phyloP scores from a whole-genome alignment of 2,888 invertebrate species.

The Phengaris alcon region DNA sequence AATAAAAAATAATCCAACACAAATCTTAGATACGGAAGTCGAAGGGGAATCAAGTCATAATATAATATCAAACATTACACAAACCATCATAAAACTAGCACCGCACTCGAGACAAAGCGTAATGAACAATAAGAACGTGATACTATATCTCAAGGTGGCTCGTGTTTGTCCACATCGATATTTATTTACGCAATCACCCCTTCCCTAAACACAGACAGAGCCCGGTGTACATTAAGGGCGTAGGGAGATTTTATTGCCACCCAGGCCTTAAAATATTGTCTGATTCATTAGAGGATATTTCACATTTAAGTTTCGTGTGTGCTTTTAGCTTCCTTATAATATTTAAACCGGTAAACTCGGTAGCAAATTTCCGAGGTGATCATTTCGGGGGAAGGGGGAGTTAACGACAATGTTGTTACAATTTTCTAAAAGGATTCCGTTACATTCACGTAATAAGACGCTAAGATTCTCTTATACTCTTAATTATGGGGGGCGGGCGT shows the following conservation, averaged over 20 bases:
- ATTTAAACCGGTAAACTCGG: slow-evolving; percentile 60
- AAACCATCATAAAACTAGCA: neutral
- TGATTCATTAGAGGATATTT: slow-evolving; percentile 79
- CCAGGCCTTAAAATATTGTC: slow-evolving; percentile 78
- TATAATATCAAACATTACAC: neutral
- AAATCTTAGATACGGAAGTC: neutral
- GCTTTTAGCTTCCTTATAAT: slow-evolving; percentile 60
- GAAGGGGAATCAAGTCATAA: neutral
- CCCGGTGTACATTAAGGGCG: slow-evolving; percentile 73
- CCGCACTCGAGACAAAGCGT: slow-evolving; percentile 7
- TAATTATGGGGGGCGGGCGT: slow-evolving; percentile 68
- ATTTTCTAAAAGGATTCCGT: slow-evolving; percentile 79
- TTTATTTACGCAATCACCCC: slow-evolving; percentile 69
- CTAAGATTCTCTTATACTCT: slow-evolving; percentile 79
- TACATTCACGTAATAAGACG: slow-evolving; percentile 78
- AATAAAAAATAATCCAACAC: no score
- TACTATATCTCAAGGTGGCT: slow-evolving; percentile 36
- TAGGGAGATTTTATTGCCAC: slow-evolving; percentile 74
- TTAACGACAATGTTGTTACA: slow-evolving; percentile 72
- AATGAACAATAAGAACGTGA: slow-evolving; percentile 22
- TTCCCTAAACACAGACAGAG: slow-evolving; percentile 70
- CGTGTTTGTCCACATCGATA: slow-evolving; percentile 67
- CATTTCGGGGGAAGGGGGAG: slow-evolving; percentile 59
- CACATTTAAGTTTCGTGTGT: slow-evolving; percentile 76
- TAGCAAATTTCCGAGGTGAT: slow-evolving; percentile 64